Evolutionary conservation across 2,797 vertebrate species (phyloP), one percentile per base, ranked within the genome.

Genomic region (Chrysocyon brachyurus): DNA sequence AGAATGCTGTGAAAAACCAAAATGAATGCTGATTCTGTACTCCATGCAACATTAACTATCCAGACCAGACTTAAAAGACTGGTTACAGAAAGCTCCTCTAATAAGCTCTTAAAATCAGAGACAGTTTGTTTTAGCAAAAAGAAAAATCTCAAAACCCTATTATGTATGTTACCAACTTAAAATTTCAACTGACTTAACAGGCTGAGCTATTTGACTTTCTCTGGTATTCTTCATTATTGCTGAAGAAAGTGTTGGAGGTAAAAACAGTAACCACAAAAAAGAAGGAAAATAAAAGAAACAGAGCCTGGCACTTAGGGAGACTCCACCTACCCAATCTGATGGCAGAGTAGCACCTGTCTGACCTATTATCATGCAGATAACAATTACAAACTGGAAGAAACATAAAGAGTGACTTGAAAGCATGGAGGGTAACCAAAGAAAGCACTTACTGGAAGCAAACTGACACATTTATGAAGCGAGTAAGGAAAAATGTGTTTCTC

Each of bases 11-110:
- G n/a, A 2, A 87, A 11, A 95, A 91, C 46, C 28, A 88, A 61
- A 91, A 97, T 26, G 83, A 95, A 95, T 85, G 64, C 31, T 81
- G 63, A 96, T 82, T 95, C 52, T 92, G 21, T 63, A 88, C 28
- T 12, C 19, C 28, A 33, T 31, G 78, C 49, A 61, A 85, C 19
- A 75, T n/a, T 68, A 79, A 89, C 52, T 40, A 87, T 49, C 57
- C 46, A 93, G 28, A 63, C 6, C 26, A 15, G 40, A 88, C 63
- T 17, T 54, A 52, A 85, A 84, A 66, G 28, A 94, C 12, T 17
- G 26, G 14, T 85, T 49, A 12, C 6, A 24, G n/a, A 14, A 83
- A 91, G 19, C 83, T 64, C 33, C 63, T 84, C 33, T 73, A 70
- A 88, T 0, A 63, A 15, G 46, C 40, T 78, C 3, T 72, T 94